A percentile compares a stretch with the other conserved stretches of the same genome.
Evolutionary conservation across 2,113 vertebrate species (phyloP).

Genomic region (Genyomyrus donnyi): DNA sequence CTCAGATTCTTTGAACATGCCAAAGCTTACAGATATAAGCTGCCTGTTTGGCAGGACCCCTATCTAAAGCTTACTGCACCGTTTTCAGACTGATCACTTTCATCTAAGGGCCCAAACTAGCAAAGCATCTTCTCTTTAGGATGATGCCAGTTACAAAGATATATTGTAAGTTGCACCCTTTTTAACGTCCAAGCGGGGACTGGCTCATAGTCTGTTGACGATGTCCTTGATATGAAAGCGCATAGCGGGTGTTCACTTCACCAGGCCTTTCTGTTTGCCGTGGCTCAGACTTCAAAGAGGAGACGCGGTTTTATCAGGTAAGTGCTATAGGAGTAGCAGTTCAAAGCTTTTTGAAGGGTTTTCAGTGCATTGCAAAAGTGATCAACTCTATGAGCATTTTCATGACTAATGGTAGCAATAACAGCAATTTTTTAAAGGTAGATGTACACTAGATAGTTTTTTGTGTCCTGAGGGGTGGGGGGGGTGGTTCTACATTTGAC

Average conservation of each 20-base stretch:
- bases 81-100: neutral
- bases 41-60: neutral
- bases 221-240: conserved; percentile 18
- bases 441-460: neutral
- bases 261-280: conserved; percentile 27
- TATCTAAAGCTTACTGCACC: neutral
- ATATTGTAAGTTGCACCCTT: conserved; percentile 1
- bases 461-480: neutral
- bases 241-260: conserved; percentile 7
- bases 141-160: neutral
- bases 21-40: neutral
- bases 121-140: neutral
- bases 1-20: neutral
- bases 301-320: conserved; percentile 32
- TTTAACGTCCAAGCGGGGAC: conserved; percentile 18
- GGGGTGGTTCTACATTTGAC: neutral
- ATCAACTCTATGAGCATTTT: conserved; percentile 25
- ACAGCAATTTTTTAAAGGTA: neutral
- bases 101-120: neutral
- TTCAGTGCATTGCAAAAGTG: conserved; percentile 25
- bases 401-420: neutral
- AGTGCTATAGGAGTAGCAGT: conserved; percentile 30
- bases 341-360: conserved; percentile 30
- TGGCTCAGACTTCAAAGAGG: conserved; percentile 30
- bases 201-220: conserved; percentile 13